Conservation (phyloP, 2,888 invertebrate genomes). For the Lomographa bimaculata region DNA sequence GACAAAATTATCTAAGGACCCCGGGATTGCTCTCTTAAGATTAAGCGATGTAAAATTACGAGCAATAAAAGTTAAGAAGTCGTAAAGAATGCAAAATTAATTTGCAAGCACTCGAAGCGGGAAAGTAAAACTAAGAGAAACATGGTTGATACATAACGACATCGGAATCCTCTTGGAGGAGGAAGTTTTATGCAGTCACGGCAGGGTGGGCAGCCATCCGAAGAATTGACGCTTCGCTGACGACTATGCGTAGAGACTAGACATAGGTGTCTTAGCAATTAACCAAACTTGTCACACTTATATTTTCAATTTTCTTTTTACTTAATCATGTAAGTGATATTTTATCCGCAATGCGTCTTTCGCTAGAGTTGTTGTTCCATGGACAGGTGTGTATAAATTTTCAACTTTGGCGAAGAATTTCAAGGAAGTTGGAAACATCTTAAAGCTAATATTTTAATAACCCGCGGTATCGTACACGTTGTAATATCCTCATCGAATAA, state of each 20-base stretch:
- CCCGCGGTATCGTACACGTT: no score
- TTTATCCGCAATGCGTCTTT: no score
- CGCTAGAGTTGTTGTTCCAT: no score
- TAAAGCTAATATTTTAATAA: no score
- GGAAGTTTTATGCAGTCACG: constrained; percentile 47
- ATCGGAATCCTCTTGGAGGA: constrained; percentile 38
- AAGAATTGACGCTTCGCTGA: constrained; percentile 35
- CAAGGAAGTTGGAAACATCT: no score
- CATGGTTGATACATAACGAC: constrained; percentile 26
- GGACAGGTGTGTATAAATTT: no score
- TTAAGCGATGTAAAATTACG: constrained; percentile 28
- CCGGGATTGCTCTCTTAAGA: constrained; percentile 23
- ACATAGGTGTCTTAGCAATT: constrained; percentile 18
- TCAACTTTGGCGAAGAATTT: no score
- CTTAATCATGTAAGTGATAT: no score
- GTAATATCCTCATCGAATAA: no score
- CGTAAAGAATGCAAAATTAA: constrained; percentile 29
- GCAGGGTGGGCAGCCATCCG: constrained; percentile 36
- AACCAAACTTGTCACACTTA: constrained; percentile 20
- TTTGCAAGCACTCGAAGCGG: constrained; percentile 23
- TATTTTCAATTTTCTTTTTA: no score
- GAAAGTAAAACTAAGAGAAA: constrained; percentile 27
- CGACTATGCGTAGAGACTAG: constrained; percentile 22
- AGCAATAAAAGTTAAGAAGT: constrained; percentile 31
- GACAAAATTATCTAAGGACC: constrained; percentile 17